Conservation (phyloP, 2,797 vertebrate genomes). For the Anolis apletophallus region DNA sequence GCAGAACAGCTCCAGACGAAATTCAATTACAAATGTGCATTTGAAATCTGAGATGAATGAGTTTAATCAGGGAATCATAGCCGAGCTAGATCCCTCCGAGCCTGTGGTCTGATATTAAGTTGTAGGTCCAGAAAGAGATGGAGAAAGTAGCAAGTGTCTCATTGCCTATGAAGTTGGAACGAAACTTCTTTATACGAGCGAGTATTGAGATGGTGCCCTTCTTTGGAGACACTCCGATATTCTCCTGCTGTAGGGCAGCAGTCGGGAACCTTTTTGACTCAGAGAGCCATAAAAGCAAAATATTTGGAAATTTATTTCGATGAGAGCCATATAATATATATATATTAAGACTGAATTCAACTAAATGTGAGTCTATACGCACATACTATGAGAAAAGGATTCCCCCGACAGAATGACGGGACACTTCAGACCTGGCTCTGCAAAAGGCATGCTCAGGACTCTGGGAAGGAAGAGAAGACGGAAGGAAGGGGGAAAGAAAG, state of each 20-base stretch:
- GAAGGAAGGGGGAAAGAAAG: too few relatives aligned
- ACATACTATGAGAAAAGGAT: too few relatives aligned
- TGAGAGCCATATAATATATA: too few relatives aligned
- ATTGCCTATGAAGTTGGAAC: background rate
- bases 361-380: too few relatives aligned
- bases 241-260: background rate
- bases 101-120: background rate
- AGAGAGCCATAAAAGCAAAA: too few relatives aligned
- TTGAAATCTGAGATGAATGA: conserved; percentile 15
- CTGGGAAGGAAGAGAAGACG: too few relatives aligned
- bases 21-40: conserved; percentile 6
- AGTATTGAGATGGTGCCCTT: background rate
- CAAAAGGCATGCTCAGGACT: too few relatives aligned
- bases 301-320: too few relatives aligned
- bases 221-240: background rate
- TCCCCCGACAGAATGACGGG: too few relatives aligned
- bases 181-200: background rate
- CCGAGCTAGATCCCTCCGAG: background rate
- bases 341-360: too few relatives aligned
- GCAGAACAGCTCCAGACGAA: conserved; percentile 13
- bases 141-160: background rate
- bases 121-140: background rate
- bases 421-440: too few relatives aligned
- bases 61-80: conserved; percentile 1
- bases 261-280: too few relatives aligned